phyloP scores from a whole-genome alignment of 2,888 invertebrate species.

The Epinotia ramella region DNA sequence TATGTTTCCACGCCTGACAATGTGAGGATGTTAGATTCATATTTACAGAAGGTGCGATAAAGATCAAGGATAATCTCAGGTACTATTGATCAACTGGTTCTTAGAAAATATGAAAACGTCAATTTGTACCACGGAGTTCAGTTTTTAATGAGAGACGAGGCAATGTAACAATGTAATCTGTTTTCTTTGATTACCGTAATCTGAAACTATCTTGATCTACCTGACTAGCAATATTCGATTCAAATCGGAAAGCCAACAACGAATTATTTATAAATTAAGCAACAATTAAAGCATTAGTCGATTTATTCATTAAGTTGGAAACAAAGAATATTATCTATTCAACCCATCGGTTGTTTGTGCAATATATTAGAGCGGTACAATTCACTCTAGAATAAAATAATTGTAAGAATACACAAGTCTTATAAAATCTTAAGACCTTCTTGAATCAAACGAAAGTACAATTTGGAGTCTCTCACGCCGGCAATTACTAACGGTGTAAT shows the following conservation, averaged over 20 bases:
- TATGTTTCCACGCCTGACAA: neutral
- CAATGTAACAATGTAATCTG: neutral
- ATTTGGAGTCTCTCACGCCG: conserved; percentile 42
- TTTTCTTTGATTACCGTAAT: neutral
- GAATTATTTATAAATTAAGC: conserved; percentile 43
- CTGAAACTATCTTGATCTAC: conserved; percentile 4
- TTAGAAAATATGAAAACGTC: too few species aligned
- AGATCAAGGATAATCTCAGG: neutral
- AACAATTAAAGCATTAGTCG: conserved; percentile 46
- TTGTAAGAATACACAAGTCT: neutral
- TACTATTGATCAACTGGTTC: neutral
- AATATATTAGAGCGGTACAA: conserved; percentile 41
- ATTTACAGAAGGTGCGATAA: neutral
- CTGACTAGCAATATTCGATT: conserved; percentile 9
- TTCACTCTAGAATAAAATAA: neutral
- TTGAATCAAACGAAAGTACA: conserved; percentile 2
- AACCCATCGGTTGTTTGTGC: conserved; percentile 44
- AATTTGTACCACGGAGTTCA: too few species aligned
- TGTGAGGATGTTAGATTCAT: too few species aligned
- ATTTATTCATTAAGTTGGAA: conserved; percentile 45
- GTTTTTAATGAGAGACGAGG: neutral
- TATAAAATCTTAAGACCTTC: conserved; percentile 1
- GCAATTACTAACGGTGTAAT: conserved; percentile 43
- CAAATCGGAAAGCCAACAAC: conserved; percentile 31
- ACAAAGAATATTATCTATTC: conserved; percentile 44